Evolutionary conservation across 2,797 vertebrate species (phyloP).

Genomic region (Gymnoscopelus microlampas): DNA sequence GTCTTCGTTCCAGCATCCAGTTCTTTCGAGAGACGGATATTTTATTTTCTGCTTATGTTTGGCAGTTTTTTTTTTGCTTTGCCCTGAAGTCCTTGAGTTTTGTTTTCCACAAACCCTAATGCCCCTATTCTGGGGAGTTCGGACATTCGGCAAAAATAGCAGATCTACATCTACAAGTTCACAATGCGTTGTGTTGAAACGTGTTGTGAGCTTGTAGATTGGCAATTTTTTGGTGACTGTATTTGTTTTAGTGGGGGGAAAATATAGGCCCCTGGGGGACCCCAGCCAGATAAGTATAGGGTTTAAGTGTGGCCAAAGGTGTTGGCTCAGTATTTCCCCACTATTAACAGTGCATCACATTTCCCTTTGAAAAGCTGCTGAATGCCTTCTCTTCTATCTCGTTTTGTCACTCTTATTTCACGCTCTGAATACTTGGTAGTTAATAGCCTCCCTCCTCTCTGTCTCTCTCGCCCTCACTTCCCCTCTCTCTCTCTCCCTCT

Average conservation of each 20-base stretch:
- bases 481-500: constrained; percentile 21
- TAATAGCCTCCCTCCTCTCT: constrained; percentile 80
- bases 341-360: constrained; percentile 70
- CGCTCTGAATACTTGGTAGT: constrained; percentile 83
- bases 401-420: constrained; percentile 84
- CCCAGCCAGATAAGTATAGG: too few species aligned
- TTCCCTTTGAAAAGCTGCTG: constrained; percentile 73
- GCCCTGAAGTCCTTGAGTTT: constrained; percentile 35
- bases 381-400: constrained; percentile 77
- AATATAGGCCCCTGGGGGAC: too few species aligned
- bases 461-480: constrained; percentile 32
- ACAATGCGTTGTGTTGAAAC: too few species aligned
- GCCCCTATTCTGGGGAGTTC: too few species aligned
- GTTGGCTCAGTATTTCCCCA: constrained; percentile 68
- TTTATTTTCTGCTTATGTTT: constrained; percentile 35
- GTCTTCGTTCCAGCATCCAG: constrained; percentile 19
- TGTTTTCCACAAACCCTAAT: too few species aligned
- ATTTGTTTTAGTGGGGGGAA: too few species aligned
- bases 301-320: constrained; percentile 50
- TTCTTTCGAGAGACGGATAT: constrained; percentile 14
- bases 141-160: too few species aligned
- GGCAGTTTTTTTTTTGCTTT: constrained; percentile 39
- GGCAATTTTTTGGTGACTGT: too few species aligned
- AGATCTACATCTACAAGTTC: too few species aligned
- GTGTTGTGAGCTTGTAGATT: too few species aligned